Evolutionary conservation across 37 sponge, comb jelly and placozoan species (phyloP).

Genomic region (Haliclona indistincta): DNA sequence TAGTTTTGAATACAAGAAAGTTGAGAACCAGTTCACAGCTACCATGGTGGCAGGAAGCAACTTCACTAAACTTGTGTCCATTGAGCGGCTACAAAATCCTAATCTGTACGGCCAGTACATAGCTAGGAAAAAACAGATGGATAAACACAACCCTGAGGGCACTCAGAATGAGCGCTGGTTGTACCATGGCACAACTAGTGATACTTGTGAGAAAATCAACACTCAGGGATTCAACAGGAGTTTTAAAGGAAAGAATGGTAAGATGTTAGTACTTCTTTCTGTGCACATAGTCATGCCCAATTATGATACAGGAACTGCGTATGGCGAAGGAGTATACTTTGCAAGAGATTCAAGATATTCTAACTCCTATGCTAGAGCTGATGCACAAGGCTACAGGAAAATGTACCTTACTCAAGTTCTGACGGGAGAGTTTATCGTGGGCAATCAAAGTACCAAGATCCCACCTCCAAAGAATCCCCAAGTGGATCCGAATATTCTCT

Average conservation of each 20-base stretch:
- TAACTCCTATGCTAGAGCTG: conserved; percentile 25
- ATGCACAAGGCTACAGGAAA: conserved; percentile 20
- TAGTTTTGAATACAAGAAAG: conserved; percentile 33
- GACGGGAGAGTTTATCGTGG: conserved; percentile 33
- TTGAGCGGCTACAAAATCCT: conserved; percentile 69
- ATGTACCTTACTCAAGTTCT: conserved; percentile 44
- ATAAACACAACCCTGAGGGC: conserved; percentile 38
- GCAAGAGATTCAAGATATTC: conserved; percentile 31
- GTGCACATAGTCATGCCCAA: no score
- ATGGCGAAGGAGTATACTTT: conserved; percentile 51
- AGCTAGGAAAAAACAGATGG: conserved; percentile 54
- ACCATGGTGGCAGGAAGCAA: conserved; percentile 9
- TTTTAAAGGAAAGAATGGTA: conserved; percentile 20
- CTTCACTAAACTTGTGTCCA: conserved; percentile 32
- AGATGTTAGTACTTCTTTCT: not conserved
- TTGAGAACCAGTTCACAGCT: conserved; percentile 14
- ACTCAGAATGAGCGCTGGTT: conserved; percentile 41
- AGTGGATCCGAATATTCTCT: conserved; percentile 12
- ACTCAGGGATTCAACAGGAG: conserved; percentile 17
- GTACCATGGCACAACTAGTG: conserved; percentile 59
- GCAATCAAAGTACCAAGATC: not conserved
- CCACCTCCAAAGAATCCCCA: conserved; percentile 44
- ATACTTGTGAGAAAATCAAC: conserved; percentile 4
- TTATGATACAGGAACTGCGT: conserved; percentile 22
- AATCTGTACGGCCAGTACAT: conserved; percentile 43